A percentile compares a stretch with the other conserved stretches of the same genome.
Conservation (phyloP, 1,140 invertebrate species). For the Carposina sasakii region DNA sequence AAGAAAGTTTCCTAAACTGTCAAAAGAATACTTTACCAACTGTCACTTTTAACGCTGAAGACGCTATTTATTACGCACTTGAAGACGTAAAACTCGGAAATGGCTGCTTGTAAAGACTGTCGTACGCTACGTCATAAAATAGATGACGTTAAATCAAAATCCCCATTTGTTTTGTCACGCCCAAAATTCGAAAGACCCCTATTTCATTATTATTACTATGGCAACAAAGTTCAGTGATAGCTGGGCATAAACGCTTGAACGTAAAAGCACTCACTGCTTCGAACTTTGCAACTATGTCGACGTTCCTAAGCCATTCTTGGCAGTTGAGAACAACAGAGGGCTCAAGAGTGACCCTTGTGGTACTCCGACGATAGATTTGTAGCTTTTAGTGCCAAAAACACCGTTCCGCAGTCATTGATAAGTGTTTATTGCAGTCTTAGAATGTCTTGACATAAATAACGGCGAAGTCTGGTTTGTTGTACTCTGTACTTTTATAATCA, state of each 20-base stretch:
- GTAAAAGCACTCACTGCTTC: conserved; percentile 62
- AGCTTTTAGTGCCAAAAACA: conserved; percentile 50
- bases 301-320: conserved; percentile 49
- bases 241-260: conserved; percentile 29
- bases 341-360: conserved; percentile 55
- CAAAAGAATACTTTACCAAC: conserved; percentile 1
- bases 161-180: conserved; percentile 28
- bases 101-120: conserved; percentile 43
- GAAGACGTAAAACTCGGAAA: conserved; percentile 31
- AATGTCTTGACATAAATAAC: too few species aligned
- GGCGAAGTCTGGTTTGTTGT: too few species aligned
- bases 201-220: conserved; percentile 8
- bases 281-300: conserved; percentile 64
- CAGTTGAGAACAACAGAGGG: conserved; percentile 40
- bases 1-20: conserved; percentile 1
- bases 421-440: too few species aligned
- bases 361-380: conserved; percentile 44
- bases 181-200: conserved; percentile 23
- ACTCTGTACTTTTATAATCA: too few species aligned
- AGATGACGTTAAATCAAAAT: conserved; percentile 51
- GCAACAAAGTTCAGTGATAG: neutral
- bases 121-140: conserved; percentile 44
- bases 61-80: conserved; percentile 36
- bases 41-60: conserved; percentile 26
- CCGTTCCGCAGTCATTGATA: too few species aligned